A percentile compares a stretch with the other conserved stretches of the same genome.
Conservation (phyloP, 2,888 invertebrate genomes). For the Trilocha varians region DNA sequence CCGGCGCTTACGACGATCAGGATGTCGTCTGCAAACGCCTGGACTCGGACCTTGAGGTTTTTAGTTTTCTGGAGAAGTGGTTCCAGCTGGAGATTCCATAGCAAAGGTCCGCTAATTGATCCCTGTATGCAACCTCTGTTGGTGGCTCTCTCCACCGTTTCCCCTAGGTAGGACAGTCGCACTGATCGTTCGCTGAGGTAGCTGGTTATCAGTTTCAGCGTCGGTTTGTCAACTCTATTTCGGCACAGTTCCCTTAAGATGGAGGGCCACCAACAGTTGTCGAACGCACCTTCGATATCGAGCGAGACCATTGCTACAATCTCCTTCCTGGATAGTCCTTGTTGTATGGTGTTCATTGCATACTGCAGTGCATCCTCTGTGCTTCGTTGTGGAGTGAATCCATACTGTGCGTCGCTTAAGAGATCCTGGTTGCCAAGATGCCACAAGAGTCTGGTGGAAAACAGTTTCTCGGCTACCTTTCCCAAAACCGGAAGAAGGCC, state of each 20-base stretch:
- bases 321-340: constrained; percentile 5
- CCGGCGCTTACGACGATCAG: constrained; percentile 7
- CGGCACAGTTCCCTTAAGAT: constrained; percentile 1
- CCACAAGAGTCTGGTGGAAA: background rate
- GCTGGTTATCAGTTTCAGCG: constrained; percentile 4
- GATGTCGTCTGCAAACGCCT: constrained; percentile 4
- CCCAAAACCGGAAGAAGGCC: constrained; percentile 7
- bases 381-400: background rate
- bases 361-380: background rate
- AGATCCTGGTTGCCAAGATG: too few species aligned
- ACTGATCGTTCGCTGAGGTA: constrained; percentile 2
- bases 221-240: too few species aligned
- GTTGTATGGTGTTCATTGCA: constrained; percentile 2
- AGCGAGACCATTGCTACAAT: too few species aligned
- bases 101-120: background rate
- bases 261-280: too few species aligned
- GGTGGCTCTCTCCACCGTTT: background rate
- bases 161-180: background rate
- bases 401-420: constrained; percentile 1
- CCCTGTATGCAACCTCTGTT: constrained; percentile 8
- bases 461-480: constrained; percentile 4
- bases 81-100: constrained; percentile 14
- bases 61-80: background rate
- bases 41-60: constrained; percentile 9
- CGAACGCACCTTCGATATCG: too few species aligned